Evolutionary conservation across 2,888 invertebrate species (phyloP).

Genomic region (Epirrhoe tristata): DNA sequence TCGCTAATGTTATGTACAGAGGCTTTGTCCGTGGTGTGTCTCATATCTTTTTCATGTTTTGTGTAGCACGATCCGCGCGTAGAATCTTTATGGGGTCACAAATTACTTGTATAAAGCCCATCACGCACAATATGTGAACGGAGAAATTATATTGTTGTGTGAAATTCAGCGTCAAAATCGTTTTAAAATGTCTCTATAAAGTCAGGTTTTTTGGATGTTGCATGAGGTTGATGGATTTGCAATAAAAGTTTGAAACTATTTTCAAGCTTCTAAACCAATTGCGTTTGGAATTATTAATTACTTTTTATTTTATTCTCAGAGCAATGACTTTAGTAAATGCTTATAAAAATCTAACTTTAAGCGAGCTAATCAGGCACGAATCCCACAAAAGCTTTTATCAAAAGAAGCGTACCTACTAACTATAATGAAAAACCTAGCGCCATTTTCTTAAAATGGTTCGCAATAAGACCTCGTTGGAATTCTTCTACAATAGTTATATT

Average conservation of each 20-base stretch:
- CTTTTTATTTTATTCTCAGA: background rate
- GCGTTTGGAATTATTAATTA: background rate
- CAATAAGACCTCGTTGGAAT: slow-evolving; percentile 11
- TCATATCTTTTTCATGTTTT: slow-evolving; percentile 16
- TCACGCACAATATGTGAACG: background rate
- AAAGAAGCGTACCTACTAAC: slow-evolving; percentile 2
- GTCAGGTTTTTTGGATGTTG: background rate
- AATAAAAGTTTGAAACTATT: background rate
- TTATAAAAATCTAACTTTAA: background rate
- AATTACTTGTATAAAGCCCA: slow-evolving; percentile 7
- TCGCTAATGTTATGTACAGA: slow-evolving; percentile 5
- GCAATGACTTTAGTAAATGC: background rate
- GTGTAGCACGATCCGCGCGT: slow-evolving; percentile 12
- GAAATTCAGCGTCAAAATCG: background rate
- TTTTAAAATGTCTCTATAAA: background rate
- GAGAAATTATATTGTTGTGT: background rate
- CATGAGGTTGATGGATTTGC: background rate
- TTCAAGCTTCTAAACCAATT: background rate
- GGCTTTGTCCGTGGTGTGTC: slow-evolving; percentile 19
- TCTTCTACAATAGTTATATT: slow-evolving; percentile 19
- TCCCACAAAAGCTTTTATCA: background rate
- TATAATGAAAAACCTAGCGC: slow-evolving; percentile 5
- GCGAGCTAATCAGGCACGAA: background rate
- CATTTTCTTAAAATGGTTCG: background rate
- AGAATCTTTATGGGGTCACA: slow-evolving; percentile 17